These are phyloP conservation scores for Bathybates hornii DNA, from an alignment of 2,113 vertebrate species.

Conservation along the genomic window DNA sequence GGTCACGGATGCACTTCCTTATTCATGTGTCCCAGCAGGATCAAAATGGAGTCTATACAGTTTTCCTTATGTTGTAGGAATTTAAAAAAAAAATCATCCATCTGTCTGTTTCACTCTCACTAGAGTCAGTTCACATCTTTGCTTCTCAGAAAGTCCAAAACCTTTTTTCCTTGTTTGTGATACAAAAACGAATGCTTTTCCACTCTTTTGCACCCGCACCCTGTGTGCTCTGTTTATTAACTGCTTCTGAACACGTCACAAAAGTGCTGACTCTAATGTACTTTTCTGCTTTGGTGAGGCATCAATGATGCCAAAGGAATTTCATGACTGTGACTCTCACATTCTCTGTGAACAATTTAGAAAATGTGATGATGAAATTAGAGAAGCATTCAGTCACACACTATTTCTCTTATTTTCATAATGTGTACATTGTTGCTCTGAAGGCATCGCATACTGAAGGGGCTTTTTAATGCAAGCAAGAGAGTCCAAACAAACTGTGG, in stretches of 20 bases:
- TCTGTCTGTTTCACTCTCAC: not conserved
- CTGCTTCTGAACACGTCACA: not conserved
- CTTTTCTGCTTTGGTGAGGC: not conserved
- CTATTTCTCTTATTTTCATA: not conserved
- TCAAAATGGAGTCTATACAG: not conserved
- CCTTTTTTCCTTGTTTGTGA: not conserved
- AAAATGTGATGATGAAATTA: not conserved
- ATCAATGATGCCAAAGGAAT: not conserved
- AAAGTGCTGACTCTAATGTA: not conserved
- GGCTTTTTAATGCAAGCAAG: slow-evolving; percentile 16
- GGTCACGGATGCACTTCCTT: not conserved
- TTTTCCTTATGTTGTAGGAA: not conserved
- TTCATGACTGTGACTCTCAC: not conserved
- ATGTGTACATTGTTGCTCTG: not conserved
- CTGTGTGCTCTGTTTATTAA: not conserved
- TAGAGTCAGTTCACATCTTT: not conserved
- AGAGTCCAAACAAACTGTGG: not conserved
- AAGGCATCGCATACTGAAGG: not conserved
- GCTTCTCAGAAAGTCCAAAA: not conserved
- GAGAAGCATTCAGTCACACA: not conserved
- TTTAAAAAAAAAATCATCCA: not conserved
- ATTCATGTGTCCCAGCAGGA: not conserved
- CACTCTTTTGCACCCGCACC: not conserved
- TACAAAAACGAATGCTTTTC: not conserved
- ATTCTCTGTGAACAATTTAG: not conserved